These are phyloP conservation scores for Scarus forsteni DNA, from an alignment of 2,797 vertebrate species.

Conservation along the genomic window DNA sequence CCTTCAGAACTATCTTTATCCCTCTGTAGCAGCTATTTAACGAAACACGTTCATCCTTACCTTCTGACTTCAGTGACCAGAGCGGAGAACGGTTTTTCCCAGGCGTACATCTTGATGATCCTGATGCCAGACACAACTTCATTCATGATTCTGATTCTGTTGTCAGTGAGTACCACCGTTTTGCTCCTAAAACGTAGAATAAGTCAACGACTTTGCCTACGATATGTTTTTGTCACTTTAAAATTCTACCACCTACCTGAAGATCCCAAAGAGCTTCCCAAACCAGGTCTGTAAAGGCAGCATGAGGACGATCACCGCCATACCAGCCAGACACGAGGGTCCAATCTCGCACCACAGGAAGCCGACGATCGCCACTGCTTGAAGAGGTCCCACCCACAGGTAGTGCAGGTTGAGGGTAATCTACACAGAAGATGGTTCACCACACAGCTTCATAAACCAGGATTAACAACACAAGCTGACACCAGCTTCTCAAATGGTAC, in stretches of 20 bases:
- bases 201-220: background rate
- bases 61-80: constrained; percentile 87
- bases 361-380: constrained; percentile 85
- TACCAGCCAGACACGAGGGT: constrained; percentile 90
- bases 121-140: constrained; percentile 95
- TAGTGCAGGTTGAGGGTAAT: constrained; percentile 92
- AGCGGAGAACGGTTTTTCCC: constrained; percentile 92
- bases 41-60: constrained; percentile 73
- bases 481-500: no score
- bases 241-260: constrained; percentile 82
- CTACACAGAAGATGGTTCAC: constrained; percentile 63
- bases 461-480: background rate
- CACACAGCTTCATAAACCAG: background rate
- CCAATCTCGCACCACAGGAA: constrained; percentile 94
- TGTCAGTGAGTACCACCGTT: constrained; percentile 87
- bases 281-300: constrained; percentile 91
- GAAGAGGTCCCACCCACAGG: constrained; percentile 92
- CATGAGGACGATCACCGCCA: constrained; percentile 87
- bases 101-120: constrained; percentile 98
- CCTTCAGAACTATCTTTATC: no score
- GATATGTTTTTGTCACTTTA: background rate
- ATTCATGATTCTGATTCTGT: constrained; percentile 94
- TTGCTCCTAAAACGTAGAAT: constrained; percentile 82
- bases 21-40: no score
- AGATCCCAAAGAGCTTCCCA: constrained; percentile 90